A percentile compares a stretch with the other conserved stretches of the same genome.
These are phyloP conservation scores for Papilio glaucus DNA, from an alignment of 1,140 invertebrate genomes.

Conservation along the genomic window DNA sequence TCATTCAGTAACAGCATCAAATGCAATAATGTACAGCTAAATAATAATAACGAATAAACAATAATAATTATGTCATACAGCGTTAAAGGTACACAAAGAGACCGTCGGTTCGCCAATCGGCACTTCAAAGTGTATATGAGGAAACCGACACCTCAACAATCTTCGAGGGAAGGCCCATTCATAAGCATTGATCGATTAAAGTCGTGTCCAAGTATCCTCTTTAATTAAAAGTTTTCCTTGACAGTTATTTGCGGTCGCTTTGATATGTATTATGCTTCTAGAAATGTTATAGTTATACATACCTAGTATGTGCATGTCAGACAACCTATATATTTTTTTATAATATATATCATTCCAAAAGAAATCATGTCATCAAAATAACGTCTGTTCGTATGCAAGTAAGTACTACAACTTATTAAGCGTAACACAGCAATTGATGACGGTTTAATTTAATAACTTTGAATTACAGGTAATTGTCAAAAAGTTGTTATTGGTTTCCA, in stretches of 20 bases:
- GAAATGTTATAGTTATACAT: slow-evolving; percentile 1
- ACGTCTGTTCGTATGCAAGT: too few species aligned
- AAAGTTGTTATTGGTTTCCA: too few species aligned
- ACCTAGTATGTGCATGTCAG: not conserved
- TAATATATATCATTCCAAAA: too few species aligned
- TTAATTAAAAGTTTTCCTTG: not conserved
- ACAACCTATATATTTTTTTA: too few species aligned
- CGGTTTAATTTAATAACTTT: too few species aligned
- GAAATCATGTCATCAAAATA: too few species aligned
- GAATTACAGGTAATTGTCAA: too few species aligned
- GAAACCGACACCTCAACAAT: not conserved
- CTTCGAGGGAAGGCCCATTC: not conserved
- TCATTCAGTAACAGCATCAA: not conserved
- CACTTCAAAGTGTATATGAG: slow-evolving; percentile 6
- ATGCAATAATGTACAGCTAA: not conserved
- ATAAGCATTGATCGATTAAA: slow-evolving; percentile 14
- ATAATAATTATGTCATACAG: not conserved
- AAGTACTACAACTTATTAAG: too few species aligned
- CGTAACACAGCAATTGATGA: too few species aligned
- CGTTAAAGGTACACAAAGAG: not conserved
- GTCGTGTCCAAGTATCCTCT: not conserved
- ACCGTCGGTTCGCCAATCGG: not conserved
- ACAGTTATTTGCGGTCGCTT: not conserved
- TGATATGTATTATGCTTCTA: slow-evolving; percentile 36
- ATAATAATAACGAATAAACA: not conserved